phyloP scores from a whole-genome alignment of 92 coral and sea anemone species.

The Blastomussa wellsi region DNA sequence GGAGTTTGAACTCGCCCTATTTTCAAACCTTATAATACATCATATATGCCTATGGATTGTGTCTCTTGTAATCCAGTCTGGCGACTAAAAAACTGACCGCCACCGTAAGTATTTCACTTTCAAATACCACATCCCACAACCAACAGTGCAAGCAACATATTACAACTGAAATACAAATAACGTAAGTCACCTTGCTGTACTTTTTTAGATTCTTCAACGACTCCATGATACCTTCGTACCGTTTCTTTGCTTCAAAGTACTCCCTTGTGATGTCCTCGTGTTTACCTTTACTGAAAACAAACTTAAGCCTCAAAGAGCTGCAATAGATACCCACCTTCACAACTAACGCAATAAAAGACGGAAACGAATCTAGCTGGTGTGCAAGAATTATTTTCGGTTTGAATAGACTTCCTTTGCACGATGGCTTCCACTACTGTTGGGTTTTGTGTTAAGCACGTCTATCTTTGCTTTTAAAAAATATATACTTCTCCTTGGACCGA shows the following conservation, averaged over 20 bases:
- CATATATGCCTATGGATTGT: too few species aligned
- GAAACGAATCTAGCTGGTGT: not conserved
- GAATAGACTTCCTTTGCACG: too few species aligned
- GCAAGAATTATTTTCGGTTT: not conserved
- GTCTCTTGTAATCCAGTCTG: too few species aligned
- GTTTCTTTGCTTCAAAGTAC: slow-evolving; percentile 80
- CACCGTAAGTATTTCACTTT: not conserved
- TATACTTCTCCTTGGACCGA: too few species aligned
- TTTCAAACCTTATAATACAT: too few species aligned
- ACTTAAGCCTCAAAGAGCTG: not conserved
- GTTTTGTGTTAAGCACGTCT: too few species aligned
- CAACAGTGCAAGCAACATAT: not conserved
- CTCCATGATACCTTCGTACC: slow-evolving; percentile 67
- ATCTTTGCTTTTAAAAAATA: too few species aligned
- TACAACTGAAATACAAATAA: not conserved
- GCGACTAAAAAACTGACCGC: too few species aligned
- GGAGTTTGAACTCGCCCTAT: too few species aligned
- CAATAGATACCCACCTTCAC: not conserved
- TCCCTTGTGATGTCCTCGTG: slow-evolving; percentile 90
- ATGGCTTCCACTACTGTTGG: too few species aligned
- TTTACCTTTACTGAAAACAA: slow-evolving; percentile 72
- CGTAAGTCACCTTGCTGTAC: slow-evolving; percentile 69
- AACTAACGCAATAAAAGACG: not conserved
- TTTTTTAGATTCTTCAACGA: slow-evolving; percentile 73
- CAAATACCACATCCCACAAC: not conserved